phyloP scores from a whole-genome alignment of 2,797 vertebrate genomes.

The Vultur gryphus region DNA sequence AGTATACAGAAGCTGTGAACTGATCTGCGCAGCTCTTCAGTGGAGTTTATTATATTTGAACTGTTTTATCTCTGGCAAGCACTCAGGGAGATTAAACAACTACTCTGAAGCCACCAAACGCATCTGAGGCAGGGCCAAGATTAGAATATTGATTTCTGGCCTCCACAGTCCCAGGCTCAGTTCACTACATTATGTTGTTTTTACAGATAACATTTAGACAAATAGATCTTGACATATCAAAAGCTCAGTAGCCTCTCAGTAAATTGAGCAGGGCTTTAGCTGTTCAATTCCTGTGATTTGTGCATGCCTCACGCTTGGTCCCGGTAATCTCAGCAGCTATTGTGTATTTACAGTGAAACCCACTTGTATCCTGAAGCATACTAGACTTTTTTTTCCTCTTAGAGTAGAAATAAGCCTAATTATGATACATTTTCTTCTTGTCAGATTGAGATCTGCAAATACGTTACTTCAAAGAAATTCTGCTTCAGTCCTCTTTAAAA shows the following conservation, averaged over 20 bases:
- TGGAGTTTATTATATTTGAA: conserved; percentile 8
- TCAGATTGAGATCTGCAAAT: neutral
- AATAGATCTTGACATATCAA: conserved; percentile 53
- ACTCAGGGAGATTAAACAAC: neutral
- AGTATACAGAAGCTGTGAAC: neutral
- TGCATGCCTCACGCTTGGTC: neutral
- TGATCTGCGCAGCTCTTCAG: neutral
- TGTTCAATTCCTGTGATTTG: conserved; percentile 22
- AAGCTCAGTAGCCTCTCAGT: conserved; percentile 22
- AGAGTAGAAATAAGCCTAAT: neutral
- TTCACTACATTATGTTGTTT: conserved; percentile 49
- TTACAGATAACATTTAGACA: conserved; percentile 46
- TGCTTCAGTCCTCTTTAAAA: conserved; percentile 4
- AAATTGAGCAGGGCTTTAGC: conserved; percentile 46
- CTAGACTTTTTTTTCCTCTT: neutral
- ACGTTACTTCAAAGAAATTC: conserved; percentile 11
- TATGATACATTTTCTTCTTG: conserved; percentile 36
- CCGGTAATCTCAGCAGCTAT: neutral
- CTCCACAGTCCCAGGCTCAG: neutral
- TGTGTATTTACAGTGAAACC: conserved; percentile 19
- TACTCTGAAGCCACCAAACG: neutral
- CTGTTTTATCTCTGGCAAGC: conserved; percentile 2
- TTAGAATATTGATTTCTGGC: conserved; percentile 49
- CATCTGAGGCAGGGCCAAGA: neutral
- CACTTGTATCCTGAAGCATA: neutral